phyloP scores from a whole-genome alignment of 2,888 invertebrate genomes.

The Tipula lateralis region DNA sequence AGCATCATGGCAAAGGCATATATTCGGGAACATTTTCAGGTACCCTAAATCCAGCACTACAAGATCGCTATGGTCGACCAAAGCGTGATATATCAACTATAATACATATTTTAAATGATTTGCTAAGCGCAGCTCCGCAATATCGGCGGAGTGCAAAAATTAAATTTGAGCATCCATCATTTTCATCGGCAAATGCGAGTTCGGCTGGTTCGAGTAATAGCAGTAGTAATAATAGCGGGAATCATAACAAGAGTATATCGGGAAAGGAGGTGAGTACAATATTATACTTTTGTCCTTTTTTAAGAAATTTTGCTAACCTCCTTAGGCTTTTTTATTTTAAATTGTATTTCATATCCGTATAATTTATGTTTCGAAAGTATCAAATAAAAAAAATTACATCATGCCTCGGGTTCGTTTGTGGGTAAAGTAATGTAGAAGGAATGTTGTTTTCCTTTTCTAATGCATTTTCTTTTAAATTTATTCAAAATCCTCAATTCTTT shows the following conservation, averaged over 20 bases:
- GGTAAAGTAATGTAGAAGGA: neutral
- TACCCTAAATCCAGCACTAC: slow-evolving; percentile 86
- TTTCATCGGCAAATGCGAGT: slow-evolving; percentile 40
- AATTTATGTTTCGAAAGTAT: neutral
- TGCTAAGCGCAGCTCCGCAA: slow-evolving; percentile 77
- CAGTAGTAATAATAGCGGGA: neutral
- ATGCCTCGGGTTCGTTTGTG: neutral
- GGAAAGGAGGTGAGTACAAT: slow-evolving; percentile 12
- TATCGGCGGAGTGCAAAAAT: slow-evolving; percentile 57
- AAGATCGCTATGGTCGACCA: slow-evolving; percentile 86
- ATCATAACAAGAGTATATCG: neutral
- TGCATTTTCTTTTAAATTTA: too few species aligned
- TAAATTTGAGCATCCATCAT: slow-evolving; percentile 43
- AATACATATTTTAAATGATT: slow-evolving; percentile 91
- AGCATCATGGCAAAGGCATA: slow-evolving; percentile 89
- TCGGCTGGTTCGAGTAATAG: slow-evolving; percentile 33
- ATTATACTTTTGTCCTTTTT: neutral
- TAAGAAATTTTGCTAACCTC: neutral
- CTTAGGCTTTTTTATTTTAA: too few species aligned
- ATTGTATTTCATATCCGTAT: neutral
- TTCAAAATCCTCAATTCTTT: too few species aligned
- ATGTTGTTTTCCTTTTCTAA: neutral
- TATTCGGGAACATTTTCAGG: slow-evolving; percentile 96
- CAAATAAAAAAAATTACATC: neutral
- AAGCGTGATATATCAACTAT: slow-evolving; percentile 92